Percentiles rank a stretch among this genome's conserved stretches.
These are phyloP conservation scores for Aethes cnicana DNA, from an alignment of 2,888 invertebrate genomes.

Conservation along the genomic window DNA sequence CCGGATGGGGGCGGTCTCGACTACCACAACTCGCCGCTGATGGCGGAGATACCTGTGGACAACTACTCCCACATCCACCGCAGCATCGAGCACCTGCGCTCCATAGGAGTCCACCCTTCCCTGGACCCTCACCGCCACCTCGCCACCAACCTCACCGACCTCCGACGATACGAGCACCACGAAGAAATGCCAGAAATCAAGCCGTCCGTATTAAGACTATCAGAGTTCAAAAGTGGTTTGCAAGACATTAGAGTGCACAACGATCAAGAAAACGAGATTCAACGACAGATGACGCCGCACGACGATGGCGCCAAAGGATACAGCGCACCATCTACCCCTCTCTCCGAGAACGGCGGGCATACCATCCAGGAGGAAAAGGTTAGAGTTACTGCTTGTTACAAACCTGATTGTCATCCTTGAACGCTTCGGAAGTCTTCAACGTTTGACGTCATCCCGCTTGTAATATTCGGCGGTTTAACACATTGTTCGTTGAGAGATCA, in stretches of 20 bases:
- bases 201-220: conserved; percentile 76
- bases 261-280: conserved; percentile 74
- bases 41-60: conserved; percentile 86
- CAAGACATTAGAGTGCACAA: conserved; percentile 70
- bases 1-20: conserved; percentile 84
- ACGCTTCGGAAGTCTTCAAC: conserved; percentile 73
- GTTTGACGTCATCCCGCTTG: conserved; percentile 55
- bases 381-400: too few relatives aligned
- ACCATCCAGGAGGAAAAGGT: conserved; percentile 78
- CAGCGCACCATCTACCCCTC: conserved; percentile 77
- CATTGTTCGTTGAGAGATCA: conserved; percentile 64
- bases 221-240: conserved; percentile 74
- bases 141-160: conserved; percentile 72
- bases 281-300: conserved; percentile 73
- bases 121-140: conserved; percentile 74
- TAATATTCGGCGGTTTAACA: conserved; percentile 54
- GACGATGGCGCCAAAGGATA: conserved; percentile 77
- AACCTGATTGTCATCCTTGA: conserved; percentile 56
- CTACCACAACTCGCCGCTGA: conserved; percentile 85
- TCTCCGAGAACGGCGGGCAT: conserved; percentile 77
- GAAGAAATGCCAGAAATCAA: conserved; percentile 78
- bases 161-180: conserved; percentile 76
- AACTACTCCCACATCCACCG: conserved; percentile 85
- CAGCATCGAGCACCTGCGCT: conserved; percentile 85
- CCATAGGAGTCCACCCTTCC: conserved; percentile 81